Evolutionary conservation across 2,888 invertebrate species (phyloP).

Genomic region (Lasioglossum villosulum): DNA sequence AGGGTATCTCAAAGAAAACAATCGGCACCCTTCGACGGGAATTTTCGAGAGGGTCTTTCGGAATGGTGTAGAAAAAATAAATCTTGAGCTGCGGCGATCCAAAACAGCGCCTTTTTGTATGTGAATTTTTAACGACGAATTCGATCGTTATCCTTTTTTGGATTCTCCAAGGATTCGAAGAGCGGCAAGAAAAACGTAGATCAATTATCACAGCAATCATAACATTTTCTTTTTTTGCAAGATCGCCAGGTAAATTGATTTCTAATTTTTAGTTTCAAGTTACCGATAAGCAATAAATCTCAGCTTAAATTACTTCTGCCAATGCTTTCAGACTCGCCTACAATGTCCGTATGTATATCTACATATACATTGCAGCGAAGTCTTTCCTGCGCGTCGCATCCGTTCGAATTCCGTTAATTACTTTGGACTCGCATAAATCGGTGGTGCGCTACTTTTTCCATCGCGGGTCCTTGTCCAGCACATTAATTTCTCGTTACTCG

Average conservation of each 20-base stretch:
- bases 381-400: neutral
- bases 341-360: no score
- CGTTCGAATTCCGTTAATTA: neutral
- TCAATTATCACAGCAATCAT: no score
- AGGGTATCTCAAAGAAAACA: constrained; percentile 33
- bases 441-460: neutral
- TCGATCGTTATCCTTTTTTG: neutral
- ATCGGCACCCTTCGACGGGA: constrained; percentile 7
- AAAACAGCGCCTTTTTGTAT: neutral
- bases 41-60: constrained; percentile 9
- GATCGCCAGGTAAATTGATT: neutral
- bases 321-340: neutral
- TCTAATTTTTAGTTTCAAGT: neutral
- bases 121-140: neutral
- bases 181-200: no score
- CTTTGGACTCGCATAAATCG: neutral
- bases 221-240: neutral
- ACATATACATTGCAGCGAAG: neutral
- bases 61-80: constrained; percentile 23
- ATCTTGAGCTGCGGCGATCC: neutral
- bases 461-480: neutral
- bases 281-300: neutral
- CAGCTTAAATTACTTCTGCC: neutral
- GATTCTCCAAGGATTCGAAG: neutral
- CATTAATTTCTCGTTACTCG: neutral